phyloP scores from a whole-genome alignment of 2,113 vertebrate genomes.

The Scalopus aquaticus region DNA sequence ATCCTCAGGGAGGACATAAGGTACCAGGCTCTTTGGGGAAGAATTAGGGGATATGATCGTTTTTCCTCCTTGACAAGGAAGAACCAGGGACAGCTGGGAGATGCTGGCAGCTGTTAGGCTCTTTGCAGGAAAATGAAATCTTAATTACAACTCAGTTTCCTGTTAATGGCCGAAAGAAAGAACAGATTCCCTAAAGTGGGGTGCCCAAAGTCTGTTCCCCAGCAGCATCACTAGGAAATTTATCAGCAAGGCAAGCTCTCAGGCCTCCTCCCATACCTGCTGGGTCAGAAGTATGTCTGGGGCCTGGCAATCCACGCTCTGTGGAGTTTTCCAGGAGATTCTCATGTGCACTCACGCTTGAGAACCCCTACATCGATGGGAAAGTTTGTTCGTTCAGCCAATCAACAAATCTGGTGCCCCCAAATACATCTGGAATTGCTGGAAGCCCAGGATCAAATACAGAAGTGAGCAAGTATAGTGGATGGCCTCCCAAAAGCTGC shows the following conservation, averaged over 20 bases:
- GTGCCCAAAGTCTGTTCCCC: accelerated
- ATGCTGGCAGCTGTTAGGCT: background rate
- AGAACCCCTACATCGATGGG: too few relatives aligned
- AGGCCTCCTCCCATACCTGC: background rate
- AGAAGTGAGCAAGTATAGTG: accelerated
- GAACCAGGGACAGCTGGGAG: background rate
- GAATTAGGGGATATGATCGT: background rate
- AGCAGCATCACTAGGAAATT: accelerated
- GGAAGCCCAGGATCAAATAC: background rate
- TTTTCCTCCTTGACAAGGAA: background rate
- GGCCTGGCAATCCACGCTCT: too few relatives aligned
- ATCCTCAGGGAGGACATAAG: background rate
- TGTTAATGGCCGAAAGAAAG: background rate
- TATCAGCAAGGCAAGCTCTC: background rate
- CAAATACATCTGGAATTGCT: background rate
- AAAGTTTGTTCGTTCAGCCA: background rate
- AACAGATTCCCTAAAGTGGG: background rate
- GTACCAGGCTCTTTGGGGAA: background rate
- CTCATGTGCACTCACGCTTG: too few relatives aligned
- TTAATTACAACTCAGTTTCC: background rate
- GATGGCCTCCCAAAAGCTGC: background rate
- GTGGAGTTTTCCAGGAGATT: too few relatives aligned
- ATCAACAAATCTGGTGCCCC: background rate
- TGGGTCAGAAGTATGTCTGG: background rate
- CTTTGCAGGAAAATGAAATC: background rate